Conservation (phyloP, 2,888 invertebrate species). For the Mystacides longicornis region DNA sequence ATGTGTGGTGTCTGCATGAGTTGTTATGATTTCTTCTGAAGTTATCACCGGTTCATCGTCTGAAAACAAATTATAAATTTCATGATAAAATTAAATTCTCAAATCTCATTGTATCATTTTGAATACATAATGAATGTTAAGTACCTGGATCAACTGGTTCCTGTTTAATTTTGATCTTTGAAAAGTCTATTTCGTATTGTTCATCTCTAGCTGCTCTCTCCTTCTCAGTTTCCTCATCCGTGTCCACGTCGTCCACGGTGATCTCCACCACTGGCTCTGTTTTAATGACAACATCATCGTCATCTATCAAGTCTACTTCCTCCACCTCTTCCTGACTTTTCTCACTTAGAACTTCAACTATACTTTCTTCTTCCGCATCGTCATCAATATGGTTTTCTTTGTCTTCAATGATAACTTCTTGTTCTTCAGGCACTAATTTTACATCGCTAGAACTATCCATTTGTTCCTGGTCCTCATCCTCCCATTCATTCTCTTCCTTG, state of each 20-base stretch:
- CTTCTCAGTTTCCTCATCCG: slow-evolving; percentile 47
- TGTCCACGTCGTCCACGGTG: slow-evolving; percentile 57
- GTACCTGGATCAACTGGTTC: slow-evolving; percentile 64
- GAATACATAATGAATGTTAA: too few species aligned
- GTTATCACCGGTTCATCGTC: slow-evolving; percentile 50
- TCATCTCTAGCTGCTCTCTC: slow-evolving; percentile 35
- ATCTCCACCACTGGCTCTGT: slow-evolving; percentile 59
- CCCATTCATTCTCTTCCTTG: background rate
- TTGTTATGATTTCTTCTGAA: slow-evolving; percentile 35
- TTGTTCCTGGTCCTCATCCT: slow-evolving; percentile 24
- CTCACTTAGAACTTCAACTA: slow-evolving; percentile 38
- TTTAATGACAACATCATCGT: slow-evolving; percentile 63
- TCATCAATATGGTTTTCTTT: slow-evolving; percentile 27
- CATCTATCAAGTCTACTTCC: slow-evolving; percentile 39
- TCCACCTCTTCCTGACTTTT: slow-evolving; percentile 30
- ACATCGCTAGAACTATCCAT: slow-evolving; percentile 28
- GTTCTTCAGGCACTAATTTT: slow-evolving; percentile 28
- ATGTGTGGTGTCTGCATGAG: slow-evolving; percentile 46
- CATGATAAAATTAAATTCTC: background rate
- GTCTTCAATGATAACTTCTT: slow-evolving; percentile 43
- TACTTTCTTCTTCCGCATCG: slow-evolving; percentile 38
- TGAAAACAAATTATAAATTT: slow-evolving; percentile 26
- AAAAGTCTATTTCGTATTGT: slow-evolving; percentile 36
- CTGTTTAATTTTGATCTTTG: slow-evolving; percentile 57
- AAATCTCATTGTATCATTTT: background rate